Evolutionary conservation across 2,797 vertebrate genomes (phyloP), one percentile per base, ranked within the genome.

Genomic region (Sarcoramphus papa): DNA sequence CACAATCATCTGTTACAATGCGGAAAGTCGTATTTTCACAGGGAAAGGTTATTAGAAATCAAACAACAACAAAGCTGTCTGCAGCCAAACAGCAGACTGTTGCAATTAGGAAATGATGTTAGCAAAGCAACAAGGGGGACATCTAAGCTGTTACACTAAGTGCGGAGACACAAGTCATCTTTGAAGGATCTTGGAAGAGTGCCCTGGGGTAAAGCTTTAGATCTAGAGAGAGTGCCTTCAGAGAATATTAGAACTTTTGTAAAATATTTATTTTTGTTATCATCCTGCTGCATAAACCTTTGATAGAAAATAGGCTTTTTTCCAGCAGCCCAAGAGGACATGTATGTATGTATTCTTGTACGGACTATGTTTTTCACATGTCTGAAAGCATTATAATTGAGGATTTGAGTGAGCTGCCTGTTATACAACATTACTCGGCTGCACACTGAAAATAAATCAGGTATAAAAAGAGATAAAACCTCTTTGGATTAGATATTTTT

Each of bases 61-160:
- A 90, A 93, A 84, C 88, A 93, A 90, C 90, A 94, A 92, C 93
- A 96, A 95, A 95, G 90, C 95, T 93, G 81, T 72, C 93, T 92
- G 91, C 88, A 95, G 85, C 86, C 86, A 74, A 93, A 76, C 35
- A 82, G 93, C 96, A 93, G 93, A 85, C 88, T 94, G 79, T 27
- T 67, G 88, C 83, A 92, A 92, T 91, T 95, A 93, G 73, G 73
- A 91, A 94, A 74, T 57, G 47, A 90, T 88, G 64, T 84, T 94
- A 92, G 87, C 84, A 88, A 80, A 94, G 85, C 83, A 86, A 51
- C 7, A 9, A 89, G 47, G 77, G 74, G 93, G 70, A 89, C 60
- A 68, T 67, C 25, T 82, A 79, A 90, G 67, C 91, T 95, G 90
- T 80, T 73, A 85, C 54, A 70, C 60, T 16, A 73, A 81, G 31